Evolutionary conservation across 1,140 invertebrate species (phyloP).

Genomic region (Musca domestica): DNA sequence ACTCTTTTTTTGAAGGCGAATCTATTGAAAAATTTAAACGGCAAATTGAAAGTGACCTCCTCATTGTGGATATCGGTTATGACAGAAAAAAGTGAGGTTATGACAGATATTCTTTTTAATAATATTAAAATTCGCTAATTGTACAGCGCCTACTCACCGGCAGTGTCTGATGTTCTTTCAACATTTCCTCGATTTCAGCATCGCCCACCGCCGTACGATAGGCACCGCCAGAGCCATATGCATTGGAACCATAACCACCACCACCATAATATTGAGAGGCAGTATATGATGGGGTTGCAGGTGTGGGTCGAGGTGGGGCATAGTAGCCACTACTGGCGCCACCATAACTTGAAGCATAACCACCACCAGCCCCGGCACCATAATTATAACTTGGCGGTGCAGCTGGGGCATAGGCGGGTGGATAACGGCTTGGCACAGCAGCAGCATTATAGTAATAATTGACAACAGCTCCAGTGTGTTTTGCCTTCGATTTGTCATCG

Average conservation of each 20-base stretch:
- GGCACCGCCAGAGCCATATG: slow-evolving; percentile 10
- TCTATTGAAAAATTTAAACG: too few relatives aligned
- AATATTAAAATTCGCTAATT: not conserved
- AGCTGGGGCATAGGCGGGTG: not conserved
- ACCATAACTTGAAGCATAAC: slow-evolving; percentile 23
- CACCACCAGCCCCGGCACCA: slow-evolving; percentile 24
- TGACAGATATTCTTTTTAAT: too few relatives aligned
- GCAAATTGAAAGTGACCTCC: too few relatives aligned
- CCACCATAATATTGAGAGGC: slow-evolving; percentile 7
- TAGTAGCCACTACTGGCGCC: not conserved
- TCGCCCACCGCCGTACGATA: slow-evolving; percentile 45
- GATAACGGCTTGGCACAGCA: not conserved
- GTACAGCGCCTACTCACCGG: slow-evolving; percentile 35
- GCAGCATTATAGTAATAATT: slow-evolving; percentile 25
- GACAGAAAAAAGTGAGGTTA: too few relatives aligned
- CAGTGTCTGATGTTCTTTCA: slow-evolving; percentile 37
- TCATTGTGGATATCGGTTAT: too few relatives aligned
- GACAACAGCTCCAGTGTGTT: slow-evolving; percentile 12
- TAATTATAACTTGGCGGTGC: not conserved
- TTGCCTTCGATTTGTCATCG: slow-evolving; percentile 31
- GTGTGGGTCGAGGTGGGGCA: not conserved
- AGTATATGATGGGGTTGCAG: not conserved
- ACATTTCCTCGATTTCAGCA: slow-evolving; percentile 45
- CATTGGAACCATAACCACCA: slow-evolving; percentile 12
- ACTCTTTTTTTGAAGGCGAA: too few relatives aligned